Conservation (phyloP, 2,113 vertebrate genomes). For the Okapia johnstoni region DNA sequence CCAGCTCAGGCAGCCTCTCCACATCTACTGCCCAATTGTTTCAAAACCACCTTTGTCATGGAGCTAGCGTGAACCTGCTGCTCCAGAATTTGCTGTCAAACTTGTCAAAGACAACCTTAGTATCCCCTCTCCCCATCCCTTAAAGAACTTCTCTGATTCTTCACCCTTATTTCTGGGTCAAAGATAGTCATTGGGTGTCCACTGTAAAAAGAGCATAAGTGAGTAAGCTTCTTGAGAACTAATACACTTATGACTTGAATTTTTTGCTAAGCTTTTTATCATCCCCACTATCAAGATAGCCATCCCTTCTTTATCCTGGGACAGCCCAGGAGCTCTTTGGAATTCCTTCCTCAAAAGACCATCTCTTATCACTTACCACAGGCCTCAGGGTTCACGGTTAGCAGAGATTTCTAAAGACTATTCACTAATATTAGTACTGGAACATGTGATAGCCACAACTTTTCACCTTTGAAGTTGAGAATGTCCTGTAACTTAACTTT, state of each 20-base stretch:
- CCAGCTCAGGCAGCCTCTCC: not conserved
- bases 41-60: not conserved
- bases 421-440: not conserved
- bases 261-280: not conserved
- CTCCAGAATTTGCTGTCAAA: not conserved
- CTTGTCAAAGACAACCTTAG: not conserved
- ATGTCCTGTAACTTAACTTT: constrained; percentile 1
- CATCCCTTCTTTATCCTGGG: not conserved
- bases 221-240: not conserved
- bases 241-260: not conserved
- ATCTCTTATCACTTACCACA: not conserved
- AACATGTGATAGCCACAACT: not conserved
- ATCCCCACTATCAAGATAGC: not conserved
- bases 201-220: not conserved
- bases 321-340: not conserved
- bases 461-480: not conserved
- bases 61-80: not conserved
- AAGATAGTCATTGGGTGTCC: not conserved
- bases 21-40: not conserved
- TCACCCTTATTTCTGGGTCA: not conserved
- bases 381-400: not conserved
- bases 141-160: constrained; percentile 5
- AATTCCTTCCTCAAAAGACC: constrained; percentile 1
- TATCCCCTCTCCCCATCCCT: not conserved
- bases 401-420: not conserved